Conservation (phyloP, 2,113 vertebrate species). For the Condylura cristata region DNA sequence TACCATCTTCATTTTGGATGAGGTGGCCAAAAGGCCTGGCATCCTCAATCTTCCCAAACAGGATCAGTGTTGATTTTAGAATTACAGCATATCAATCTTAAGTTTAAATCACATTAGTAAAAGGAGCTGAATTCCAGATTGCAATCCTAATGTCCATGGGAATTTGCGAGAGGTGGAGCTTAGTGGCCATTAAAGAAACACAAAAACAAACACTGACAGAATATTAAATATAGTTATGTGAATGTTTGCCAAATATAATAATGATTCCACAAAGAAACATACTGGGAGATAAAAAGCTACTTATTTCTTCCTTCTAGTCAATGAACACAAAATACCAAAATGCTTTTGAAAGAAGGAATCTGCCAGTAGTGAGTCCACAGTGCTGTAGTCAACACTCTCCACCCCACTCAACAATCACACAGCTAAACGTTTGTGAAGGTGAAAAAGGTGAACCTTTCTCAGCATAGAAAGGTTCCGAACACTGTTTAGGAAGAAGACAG, state of each 20-base stretch:
- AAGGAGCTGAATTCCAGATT: constrained; percentile 42
- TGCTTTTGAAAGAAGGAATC: not conserved
- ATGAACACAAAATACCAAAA: constrained; percentile 29
- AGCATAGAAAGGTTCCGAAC: not conserved
- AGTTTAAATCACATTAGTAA: constrained; percentile 46
- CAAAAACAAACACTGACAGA: not conserved
- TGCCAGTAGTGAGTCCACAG: not conserved
- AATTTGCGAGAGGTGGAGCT: constrained; percentile 10
- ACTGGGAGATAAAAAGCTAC: constrained; percentile 6
- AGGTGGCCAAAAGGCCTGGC: not conserved
- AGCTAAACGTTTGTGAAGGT: not conserved
- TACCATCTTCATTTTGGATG: not conserved
- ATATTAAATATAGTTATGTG: not conserved
- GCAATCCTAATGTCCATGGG: not conserved
- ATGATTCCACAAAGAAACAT: constrained; percentile 35
- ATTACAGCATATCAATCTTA: not conserved
- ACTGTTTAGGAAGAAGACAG: not conserved
- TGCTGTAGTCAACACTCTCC: not conserved
- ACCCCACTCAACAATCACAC: not conserved
- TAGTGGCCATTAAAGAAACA: constrained; percentile 11
- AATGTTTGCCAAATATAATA: constrained; percentile 33
- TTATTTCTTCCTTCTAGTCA: constrained; percentile 25
- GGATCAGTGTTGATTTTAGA: constrained; percentile 24
- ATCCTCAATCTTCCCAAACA: constrained; percentile 27
- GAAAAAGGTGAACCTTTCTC: constrained; percentile 18